Conservation (phyloP, 2,888 invertebrate species). For the Limnephilus auricula region DNA sequence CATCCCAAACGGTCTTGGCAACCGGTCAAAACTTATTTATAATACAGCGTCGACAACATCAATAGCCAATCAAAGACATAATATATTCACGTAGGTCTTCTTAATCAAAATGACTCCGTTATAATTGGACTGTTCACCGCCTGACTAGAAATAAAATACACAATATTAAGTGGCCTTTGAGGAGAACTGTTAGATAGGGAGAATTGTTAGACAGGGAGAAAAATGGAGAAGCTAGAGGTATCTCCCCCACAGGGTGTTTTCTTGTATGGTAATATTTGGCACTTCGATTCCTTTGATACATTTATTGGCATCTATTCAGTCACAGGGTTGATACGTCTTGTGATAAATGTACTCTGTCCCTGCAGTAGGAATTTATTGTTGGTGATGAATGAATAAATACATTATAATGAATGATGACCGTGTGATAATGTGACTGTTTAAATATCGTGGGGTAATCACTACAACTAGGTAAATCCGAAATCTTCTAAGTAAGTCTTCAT, state of each 20-base stretch:
- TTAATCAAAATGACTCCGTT: background rate
- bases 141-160: background rate
- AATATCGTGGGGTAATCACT: too few relatives aligned
- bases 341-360: background rate
- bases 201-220: background rate
- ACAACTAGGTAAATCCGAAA: too few relatives aligned
- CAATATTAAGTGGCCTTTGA: background rate
- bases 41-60: background rate
- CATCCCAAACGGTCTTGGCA: conserved; percentile 11
- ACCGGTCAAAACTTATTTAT: background rate
- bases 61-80: background rate
- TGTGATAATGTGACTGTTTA: background rate
- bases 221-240: background rate
- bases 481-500: too few relatives aligned
- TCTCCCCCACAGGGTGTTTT: background rate
- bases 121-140: background rate
- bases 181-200: background rate
- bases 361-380: background rate
- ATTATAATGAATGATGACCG: background rate
- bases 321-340: conserved; percentile 12
- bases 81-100: background rate
- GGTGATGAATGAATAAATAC: background rate
- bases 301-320: conserved; percentile 17
- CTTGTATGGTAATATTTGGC: conserved; percentile 41
- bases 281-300: conserved; percentile 47